phyloP scores from a whole-genome alignment of 2,797 vertebrate species.

The Bufotes viridis region DNA sequence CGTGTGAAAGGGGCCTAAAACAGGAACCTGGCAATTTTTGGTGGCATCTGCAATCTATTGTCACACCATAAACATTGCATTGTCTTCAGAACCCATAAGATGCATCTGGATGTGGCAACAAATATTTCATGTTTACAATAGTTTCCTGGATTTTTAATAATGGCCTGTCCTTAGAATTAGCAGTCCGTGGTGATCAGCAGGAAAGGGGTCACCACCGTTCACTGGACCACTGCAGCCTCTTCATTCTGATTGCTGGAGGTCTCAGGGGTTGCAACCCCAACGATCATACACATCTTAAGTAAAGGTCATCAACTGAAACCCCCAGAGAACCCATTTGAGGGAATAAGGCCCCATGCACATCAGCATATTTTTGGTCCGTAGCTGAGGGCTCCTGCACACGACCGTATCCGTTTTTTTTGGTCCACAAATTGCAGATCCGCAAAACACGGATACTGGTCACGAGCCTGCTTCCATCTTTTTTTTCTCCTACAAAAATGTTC shows the following conservation, averaged over 20 bases:
- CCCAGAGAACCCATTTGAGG: not conserved
- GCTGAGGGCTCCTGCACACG: too few relatives aligned
- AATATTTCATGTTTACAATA: not conserved
- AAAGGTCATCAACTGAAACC: not conserved
- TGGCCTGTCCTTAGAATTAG: too few relatives aligned
- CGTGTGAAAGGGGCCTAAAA: too few relatives aligned
- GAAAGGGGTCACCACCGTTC: not conserved
- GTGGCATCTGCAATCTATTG: not conserved
- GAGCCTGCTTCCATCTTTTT: too few relatives aligned
- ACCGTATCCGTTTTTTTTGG: too few relatives aligned
- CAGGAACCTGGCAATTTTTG: not conserved
- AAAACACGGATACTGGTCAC: too few relatives aligned
- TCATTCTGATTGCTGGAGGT: not conserved
- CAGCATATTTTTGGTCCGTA: too few relatives aligned
- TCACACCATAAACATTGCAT: not conserved
- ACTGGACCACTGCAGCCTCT: not conserved
- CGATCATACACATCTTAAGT: not conserved
- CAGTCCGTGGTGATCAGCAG: not conserved
- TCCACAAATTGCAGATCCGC: too few relatives aligned
- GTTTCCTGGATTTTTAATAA: not conserved
- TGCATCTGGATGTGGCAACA: too few relatives aligned
- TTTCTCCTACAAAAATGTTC: too few relatives aligned
- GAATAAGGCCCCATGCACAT: too few relatives aligned
- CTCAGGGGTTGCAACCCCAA: not conserved
- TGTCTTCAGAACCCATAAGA: not conserved